These are phyloP conservation scores for Tuta absoluta DNA, from an alignment of 2,888 invertebrate genomes.

Conservation along the genomic window DNA sequence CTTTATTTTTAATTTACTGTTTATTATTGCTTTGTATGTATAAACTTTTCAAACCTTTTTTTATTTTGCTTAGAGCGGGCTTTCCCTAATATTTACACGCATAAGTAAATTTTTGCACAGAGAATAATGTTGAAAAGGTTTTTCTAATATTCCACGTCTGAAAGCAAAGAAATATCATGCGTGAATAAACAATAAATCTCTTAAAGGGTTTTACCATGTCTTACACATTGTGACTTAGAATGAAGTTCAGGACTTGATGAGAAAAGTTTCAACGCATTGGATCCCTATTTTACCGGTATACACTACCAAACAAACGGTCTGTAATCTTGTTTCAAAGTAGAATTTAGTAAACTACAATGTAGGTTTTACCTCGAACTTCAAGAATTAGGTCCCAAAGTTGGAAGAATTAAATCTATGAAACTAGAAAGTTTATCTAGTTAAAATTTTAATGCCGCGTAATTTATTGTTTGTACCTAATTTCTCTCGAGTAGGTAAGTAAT, in stretches of 20 bases:
- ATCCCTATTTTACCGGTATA: not conserved
- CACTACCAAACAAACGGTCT: slow-evolving; percentile 10
- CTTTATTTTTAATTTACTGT: too few relatives aligned
- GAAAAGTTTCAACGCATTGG: not conserved
- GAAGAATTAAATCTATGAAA: not conserved
- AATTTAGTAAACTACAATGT: not conserved
- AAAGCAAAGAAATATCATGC: not conserved
- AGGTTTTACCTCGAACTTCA: slow-evolving; percentile 8
- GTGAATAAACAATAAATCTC: too few relatives aligned
- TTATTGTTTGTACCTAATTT: too few relatives aligned
- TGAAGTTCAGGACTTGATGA: slow-evolving; percentile 1
- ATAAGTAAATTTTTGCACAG: not conserved
- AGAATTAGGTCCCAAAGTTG: slow-evolving; percentile 6
- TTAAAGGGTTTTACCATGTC: not conserved
- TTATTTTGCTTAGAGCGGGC: not conserved
- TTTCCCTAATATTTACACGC: not conserved
- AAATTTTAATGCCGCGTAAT: too few relatives aligned
- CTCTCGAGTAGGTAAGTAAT: too few relatives aligned
- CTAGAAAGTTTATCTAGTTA: too few relatives aligned
- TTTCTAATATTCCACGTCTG: not conserved
- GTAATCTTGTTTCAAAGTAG: slow-evolving; percentile 22
- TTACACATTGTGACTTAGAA: not conserved
- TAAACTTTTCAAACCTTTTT: too few relatives aligned
- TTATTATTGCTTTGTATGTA: too few relatives aligned
- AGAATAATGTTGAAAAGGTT: not conserved